Percentiles rank a stretch among this genome's conserved stretches.
Evolutionary conservation across 2,797 vertebrate genomes (phyloP).

Genomic region (Sebastes miniatus): DNA sequence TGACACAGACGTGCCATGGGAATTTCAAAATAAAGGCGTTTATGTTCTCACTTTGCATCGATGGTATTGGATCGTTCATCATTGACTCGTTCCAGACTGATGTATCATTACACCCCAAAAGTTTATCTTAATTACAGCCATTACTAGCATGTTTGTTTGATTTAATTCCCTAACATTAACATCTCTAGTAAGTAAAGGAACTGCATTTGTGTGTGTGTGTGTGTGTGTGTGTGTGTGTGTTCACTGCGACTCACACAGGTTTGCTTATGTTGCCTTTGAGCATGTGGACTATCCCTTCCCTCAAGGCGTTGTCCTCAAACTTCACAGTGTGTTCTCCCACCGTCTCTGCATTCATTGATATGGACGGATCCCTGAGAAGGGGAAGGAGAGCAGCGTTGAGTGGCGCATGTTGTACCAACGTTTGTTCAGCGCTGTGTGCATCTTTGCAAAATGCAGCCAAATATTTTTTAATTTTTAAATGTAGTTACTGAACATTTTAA

Average conservation of each 20-base stretch:
- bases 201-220: background rate
- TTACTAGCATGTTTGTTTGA: background rate
- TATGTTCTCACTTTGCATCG: too few species aligned
- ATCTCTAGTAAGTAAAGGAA: background rate
- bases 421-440: background rate
- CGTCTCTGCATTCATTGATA: constrained; percentile 78
- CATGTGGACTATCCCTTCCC: constrained; percentile 77
- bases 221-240: background rate
- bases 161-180: background rate
- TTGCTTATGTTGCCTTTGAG: constrained; percentile 73
- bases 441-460: background rate
- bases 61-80: too few species aligned
- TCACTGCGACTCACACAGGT: constrained; percentile 72
- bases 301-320: constrained; percentile 67
- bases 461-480: background rate
- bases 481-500: background rate
- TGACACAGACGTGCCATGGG: too few species aligned
- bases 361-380: constrained; percentile 79
- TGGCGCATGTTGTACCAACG: background rate
- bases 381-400: background rate
- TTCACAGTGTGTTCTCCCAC: constrained; percentile 79
- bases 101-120: too few species aligned
- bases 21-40: too few species aligned
- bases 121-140: background rate
- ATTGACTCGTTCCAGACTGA: too few species aligned